Evolutionary conservation across 1,140 invertebrate genomes (phyloP), one percentile per base, ranked within the genome.

Genomic region (Drosophila funebris): DNA sequence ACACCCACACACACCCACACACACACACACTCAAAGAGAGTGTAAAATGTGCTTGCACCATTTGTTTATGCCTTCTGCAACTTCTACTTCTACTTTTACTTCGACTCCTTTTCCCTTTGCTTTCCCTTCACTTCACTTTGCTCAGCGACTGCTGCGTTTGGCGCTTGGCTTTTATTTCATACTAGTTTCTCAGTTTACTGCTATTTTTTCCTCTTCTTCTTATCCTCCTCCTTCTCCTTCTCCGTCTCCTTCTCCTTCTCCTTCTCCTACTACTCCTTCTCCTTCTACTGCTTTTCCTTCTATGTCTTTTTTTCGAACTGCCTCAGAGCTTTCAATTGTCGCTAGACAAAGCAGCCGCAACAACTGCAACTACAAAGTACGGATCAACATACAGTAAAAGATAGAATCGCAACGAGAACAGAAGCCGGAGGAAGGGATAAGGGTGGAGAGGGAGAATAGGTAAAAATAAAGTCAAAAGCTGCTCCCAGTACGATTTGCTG

Each of bases 11-110:
- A 24, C 41, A 37, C 43, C 1, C 14, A 60, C 20, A 24, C 36
- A 6, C 4, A 13, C 39, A n/a, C 5, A 27, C 9, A 27, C 1
- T 7, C 7, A 1, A 16, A 8, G n/a, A 8, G 31, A 11, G 3
- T 11, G 31, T 8, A 1, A 11, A 0, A 14, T 1, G 62, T 83
- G 80, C 76, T 44, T 72, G 80, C 73, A 53, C 56, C 80, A 84
- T 84, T 83, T 84, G 80, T 66, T 76, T 72, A 83, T 68, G 71
- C 54, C 72, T 79, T 62, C 56, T 75, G 22, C 57, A 62, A 66
- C 80, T 74, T 69, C 56, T 75, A 56, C 61, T 58, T 58, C 16
- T 67, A 29, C 44, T 50, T 58, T 16, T 14, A 24, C 29, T 54
- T 20, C 66, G 54, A 1, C 46, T 43, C 16, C 8, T 36, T 14